phyloP scores from a whole-genome alignment of 2,113 vertebrate genomes.

The Brachypodius melanocephalos region DNA sequence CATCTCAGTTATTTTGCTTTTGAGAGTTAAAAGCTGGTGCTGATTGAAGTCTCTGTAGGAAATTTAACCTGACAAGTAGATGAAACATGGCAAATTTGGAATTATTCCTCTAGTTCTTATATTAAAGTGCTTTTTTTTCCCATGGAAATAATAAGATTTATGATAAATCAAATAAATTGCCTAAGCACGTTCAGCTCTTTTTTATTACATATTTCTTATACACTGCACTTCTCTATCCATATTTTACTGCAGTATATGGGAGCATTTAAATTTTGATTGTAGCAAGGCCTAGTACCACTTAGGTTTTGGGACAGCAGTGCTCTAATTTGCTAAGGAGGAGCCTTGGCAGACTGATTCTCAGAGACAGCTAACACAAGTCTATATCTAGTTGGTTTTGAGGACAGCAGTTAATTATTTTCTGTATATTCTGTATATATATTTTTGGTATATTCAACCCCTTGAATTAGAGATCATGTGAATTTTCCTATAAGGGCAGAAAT shows the following conservation, averaged over 20 bases:
- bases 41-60: not conserved
- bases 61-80: not conserved
- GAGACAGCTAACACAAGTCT: not conserved
- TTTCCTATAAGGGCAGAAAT: not conserved
- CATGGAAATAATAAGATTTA: not conserved
- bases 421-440: too few species aligned
- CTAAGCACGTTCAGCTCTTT: not conserved
- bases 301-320: not conserved
- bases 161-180: not conserved
- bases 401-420: not conserved
- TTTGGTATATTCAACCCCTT: not conserved
- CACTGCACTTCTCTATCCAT: not conserved
- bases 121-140: not conserved
- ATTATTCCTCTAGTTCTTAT: not conserved
- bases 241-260: not conserved
- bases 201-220: not conserved
- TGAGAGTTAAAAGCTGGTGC: not conserved
- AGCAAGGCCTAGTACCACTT: not conserved
- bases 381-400: not conserved
- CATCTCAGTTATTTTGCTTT: not conserved
- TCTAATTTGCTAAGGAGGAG: not conserved
- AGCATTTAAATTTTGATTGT: not conserved
- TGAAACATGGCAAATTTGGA: not conserved
- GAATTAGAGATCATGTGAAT: not conserved
- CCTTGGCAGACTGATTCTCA: not conserved